Evolutionary conservation across 2,113 vertebrate species (phyloP).

Genomic region (Athene cunicularia): DNA sequence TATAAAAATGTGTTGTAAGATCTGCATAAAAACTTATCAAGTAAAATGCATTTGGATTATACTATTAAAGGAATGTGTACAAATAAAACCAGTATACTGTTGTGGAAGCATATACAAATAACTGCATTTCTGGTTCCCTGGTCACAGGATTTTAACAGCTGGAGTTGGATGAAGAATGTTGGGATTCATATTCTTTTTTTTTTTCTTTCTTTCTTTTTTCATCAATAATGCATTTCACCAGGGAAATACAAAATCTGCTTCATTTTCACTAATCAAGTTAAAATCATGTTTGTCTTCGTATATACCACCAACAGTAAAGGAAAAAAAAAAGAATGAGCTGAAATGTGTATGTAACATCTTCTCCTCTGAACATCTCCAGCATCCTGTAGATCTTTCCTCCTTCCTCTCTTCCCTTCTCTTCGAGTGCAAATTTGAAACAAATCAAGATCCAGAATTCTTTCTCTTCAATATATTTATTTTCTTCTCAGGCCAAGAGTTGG

Average conservation of each 20-base stretch:
- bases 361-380: background rate
- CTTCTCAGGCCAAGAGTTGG: background rate
- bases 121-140: conserved; percentile 16
- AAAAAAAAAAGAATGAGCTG: background rate
- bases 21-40: conserved; percentile 73
- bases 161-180: background rate
- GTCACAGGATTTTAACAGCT: conserved; percentile 22
- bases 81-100: conserved; percentile 37
- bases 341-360: background rate
- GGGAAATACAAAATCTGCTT: conserved; percentile 41
- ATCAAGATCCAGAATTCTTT: background rate
- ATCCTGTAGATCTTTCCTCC: background rate
- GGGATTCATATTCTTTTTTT: background rate
- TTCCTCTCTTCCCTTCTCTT: background rate
- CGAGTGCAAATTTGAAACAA: background rate
- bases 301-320: background rate
- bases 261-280: conserved; percentile 51
- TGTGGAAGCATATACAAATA: background rate
- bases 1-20: conserved; percentile 76
- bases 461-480: background rate
- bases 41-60: conserved; percentile 65
- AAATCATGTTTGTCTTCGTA: conserved; percentile 34
- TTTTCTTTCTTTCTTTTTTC: background rate
- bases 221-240: background rate
- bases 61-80: conserved; percentile 39